Conservation (phyloP, 2,888 invertebrate genomes). For the Nomada fucata region DNA sequence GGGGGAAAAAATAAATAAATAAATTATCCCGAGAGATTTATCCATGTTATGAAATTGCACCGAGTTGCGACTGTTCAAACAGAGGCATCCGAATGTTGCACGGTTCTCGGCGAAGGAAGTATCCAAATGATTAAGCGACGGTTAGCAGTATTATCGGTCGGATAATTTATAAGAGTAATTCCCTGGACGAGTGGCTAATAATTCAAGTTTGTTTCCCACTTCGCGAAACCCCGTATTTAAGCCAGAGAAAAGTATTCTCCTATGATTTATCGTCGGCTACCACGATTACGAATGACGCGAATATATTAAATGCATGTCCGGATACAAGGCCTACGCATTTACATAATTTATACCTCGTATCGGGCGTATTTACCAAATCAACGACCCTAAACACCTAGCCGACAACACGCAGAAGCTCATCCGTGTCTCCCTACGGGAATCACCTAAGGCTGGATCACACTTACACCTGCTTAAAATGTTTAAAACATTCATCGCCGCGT, state of each 20-base stretch:
- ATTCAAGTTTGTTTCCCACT: constrained; percentile 45
- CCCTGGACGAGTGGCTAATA: constrained; percentile 23
- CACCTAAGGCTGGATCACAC: not conserved
- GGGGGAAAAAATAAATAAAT: not conserved
- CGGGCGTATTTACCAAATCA: constrained; percentile 48
- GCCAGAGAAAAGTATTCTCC: constrained; percentile 25
- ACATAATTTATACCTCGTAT: constrained; percentile 54
- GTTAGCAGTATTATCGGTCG: constrained; percentile 17
- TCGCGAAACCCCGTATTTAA: constrained; percentile 27
- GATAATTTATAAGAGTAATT: constrained; percentile 43
- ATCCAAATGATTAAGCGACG: constrained; percentile 11
- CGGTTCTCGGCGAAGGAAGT: not conserved
- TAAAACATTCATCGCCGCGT: not conserved
- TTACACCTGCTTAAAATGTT: not conserved
- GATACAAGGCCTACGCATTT: constrained; percentile 41
- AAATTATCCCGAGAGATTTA: not conserved
- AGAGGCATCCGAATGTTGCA: not conserved
- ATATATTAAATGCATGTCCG: constrained; percentile 46
- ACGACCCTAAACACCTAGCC: constrained; percentile 33
- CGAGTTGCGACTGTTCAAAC: not conserved
- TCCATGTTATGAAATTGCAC: not conserved
- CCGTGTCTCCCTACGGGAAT: not conserved
- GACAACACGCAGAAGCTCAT: constrained; percentile 11
- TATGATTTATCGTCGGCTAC: constrained; percentile 45
- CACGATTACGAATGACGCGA: constrained; percentile 45